These are phyloP conservation scores for Peromyscus attwateri DNA, from an alignment of 2,797 vertebrate genomes.

Conservation along the genomic window DNA sequence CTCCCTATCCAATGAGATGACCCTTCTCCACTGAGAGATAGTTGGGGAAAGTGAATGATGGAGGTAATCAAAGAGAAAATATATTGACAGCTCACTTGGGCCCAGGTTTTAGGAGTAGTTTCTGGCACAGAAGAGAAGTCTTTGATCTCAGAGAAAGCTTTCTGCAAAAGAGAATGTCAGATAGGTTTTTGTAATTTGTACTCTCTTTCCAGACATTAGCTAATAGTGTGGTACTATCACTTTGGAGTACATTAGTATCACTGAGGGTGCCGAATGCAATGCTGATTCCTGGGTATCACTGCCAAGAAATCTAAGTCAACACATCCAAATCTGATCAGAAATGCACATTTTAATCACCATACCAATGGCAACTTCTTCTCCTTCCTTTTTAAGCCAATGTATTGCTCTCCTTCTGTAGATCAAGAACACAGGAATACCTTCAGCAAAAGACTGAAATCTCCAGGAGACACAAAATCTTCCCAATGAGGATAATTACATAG, in stretches of 20 bases:
- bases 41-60: neutral
- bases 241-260: neutral
- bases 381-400: neutral
- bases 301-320: neutral
- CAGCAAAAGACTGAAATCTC: neutral
- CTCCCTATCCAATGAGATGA: neutral
- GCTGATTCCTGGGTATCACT: neutral
- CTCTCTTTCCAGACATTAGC: constrained; percentile 22
- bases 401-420: neutral
- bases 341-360: neutral
- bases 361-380: neutral
- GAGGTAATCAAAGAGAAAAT: constrained; percentile 38
- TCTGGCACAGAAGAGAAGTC: constrained; percentile 5
- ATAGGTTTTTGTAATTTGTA: neutral
- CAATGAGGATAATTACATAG: neutral
- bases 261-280: neutral
- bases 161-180: constrained; percentile 20
- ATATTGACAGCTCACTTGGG: constrained; percentile 20
- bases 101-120: neutral
- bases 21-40: neutral
- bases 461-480: neutral
- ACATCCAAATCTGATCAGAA: neutral
- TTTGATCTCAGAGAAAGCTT: constrained; percentile 32
- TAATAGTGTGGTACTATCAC: neutral
- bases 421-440: neutral